Percentiles rank a stretch among this genome's conserved stretches.
Conservation (phyloP, 1,140 invertebrate genomes). For the Drosophila melanica region DNA sequence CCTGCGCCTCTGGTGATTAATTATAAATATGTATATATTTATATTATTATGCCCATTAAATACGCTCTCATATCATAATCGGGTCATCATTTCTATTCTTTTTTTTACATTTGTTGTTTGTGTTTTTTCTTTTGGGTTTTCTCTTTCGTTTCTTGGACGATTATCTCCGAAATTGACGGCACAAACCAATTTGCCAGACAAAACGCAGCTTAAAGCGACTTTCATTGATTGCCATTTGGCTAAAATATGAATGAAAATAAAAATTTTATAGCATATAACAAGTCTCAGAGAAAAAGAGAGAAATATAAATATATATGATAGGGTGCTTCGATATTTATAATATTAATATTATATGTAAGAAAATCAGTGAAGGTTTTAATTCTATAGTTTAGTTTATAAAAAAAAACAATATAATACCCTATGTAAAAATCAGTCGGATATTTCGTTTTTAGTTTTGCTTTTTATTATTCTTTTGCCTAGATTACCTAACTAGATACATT, state of each 20-base stretch:
- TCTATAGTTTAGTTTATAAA: too few species aligned
- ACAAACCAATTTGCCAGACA: constrained; percentile 44
- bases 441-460: too few species aligned
- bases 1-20: constrained; percentile 26
- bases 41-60: constrained; percentile 36
- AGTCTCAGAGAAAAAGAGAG: too few species aligned
- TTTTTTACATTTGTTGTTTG: background rate
- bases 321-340: too few species aligned
- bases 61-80: constrained; percentile 53
- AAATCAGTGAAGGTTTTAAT: too few species aligned
- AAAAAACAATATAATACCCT: too few species aligned
- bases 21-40: constrained; percentile 9
- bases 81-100: constrained; percentile 47
- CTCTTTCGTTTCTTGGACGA: constrained; percentile 26
- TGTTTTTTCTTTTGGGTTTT: constrained; percentile 9
- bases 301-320: too few species aligned
- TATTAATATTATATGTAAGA: too few species aligned
- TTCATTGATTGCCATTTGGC: constrained; percentile 29
- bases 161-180: constrained; percentile 39
- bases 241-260: constrained; percentile 1
- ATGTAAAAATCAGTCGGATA: too few species aligned
- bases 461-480: too few species aligned
- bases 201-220: constrained; percentile 35
- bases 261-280: background rate
- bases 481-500: too few species aligned